Percentiles rank a stretch among this genome's conserved stretches.
These are phyloP conservation scores for Elachura formosa DNA, from an alignment of 2,113 vertebrate genomes.

Conservation along the genomic window DNA sequence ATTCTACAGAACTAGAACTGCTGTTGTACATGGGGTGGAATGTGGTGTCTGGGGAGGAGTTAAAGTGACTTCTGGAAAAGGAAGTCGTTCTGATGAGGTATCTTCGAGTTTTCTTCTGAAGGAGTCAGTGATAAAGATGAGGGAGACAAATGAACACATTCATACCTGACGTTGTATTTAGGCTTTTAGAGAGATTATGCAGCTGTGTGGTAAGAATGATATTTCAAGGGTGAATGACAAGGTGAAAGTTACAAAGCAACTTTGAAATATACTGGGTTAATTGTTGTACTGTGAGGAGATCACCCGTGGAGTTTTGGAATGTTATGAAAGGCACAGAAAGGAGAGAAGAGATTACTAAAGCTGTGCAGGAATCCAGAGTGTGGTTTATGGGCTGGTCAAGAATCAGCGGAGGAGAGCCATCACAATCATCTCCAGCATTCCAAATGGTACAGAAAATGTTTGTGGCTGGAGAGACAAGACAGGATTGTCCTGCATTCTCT, in stretches of 20 bases:
- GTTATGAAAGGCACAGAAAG: background rate
- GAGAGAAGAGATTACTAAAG: background rate
- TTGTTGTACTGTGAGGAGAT: background rate
- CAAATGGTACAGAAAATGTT: background rate
- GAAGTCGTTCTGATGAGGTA: background rate
- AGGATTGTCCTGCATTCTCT: background rate
- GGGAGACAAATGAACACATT: background rate
- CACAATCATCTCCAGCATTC: rapidly evolving
- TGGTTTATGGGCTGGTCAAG: background rate
- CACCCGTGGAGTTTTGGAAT: background rate
- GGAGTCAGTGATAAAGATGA: background rate
- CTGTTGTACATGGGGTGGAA: background rate
- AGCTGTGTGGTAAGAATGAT: background rate
- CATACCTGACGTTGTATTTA: background rate
- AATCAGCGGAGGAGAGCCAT: background rate
- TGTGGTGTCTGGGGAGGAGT: background rate
- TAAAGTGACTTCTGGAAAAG: background rate
- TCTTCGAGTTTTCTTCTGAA: background rate
- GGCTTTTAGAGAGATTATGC: background rate
- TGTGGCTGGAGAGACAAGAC: background rate
- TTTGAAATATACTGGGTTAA: background rate
- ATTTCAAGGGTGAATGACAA: background rate
- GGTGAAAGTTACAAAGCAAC: background rate
- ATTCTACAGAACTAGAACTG: background rate
- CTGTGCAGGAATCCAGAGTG: background rate